phyloP scores from a whole-genome alignment of 2,113 vertebrate species.

The Periophthalmodon schlosseri region DNA sequence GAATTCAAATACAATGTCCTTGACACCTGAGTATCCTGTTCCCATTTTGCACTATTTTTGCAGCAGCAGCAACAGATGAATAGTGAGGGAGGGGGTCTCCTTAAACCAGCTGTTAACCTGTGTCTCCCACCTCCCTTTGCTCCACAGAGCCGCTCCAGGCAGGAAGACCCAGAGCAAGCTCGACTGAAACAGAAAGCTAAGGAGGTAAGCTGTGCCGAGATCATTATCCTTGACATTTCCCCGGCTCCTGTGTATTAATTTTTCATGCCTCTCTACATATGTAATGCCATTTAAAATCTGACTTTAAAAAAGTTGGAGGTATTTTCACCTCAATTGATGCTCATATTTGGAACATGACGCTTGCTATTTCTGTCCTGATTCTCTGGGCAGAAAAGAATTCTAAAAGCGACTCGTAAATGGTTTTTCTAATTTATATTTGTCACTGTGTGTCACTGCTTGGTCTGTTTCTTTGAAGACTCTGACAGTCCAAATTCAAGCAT shows the following conservation, averaged over 20 bases:
- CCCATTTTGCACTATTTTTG: slow-evolving; percentile 84
- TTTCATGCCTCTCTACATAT: slow-evolving; percentile 95
- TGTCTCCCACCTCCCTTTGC: slow-evolving; percentile 63
- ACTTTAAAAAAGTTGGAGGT: slow-evolving; percentile 90
- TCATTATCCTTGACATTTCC: slow-evolving; percentile 97
- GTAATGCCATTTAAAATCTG: slow-evolving; percentile 96
- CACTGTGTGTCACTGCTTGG: neutral
- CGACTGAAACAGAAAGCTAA: slow-evolving; percentile 93
- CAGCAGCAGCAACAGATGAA: slow-evolving; percentile 84
- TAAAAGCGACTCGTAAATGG: neutral
- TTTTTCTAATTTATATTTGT: neutral
- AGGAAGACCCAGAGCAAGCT: slow-evolving; percentile 93
- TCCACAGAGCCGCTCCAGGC: slow-evolving; percentile 89
- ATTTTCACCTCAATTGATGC: slow-evolving; percentile 90
- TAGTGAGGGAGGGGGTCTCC: slow-evolving; percentile 55
- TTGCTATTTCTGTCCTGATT: slow-evolving; percentile 11
- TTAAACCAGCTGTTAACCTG: slow-evolving; percentile 94
- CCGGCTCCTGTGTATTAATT: slow-evolving; percentile 90
- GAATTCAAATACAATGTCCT: slow-evolving; percentile 81
- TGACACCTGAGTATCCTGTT: slow-evolving; percentile 84
- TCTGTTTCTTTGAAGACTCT: no score
- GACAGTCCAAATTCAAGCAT: no score
- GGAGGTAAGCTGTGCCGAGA: slow-evolving; percentile 89
- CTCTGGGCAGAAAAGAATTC: neutral
- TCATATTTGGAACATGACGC: slow-evolving; percentile 80